These are phyloP conservation scores for Sebastes steindachneri DNA, from an alignment of 2,797 vertebrate genomes.

Conservation along the genomic window DNA sequence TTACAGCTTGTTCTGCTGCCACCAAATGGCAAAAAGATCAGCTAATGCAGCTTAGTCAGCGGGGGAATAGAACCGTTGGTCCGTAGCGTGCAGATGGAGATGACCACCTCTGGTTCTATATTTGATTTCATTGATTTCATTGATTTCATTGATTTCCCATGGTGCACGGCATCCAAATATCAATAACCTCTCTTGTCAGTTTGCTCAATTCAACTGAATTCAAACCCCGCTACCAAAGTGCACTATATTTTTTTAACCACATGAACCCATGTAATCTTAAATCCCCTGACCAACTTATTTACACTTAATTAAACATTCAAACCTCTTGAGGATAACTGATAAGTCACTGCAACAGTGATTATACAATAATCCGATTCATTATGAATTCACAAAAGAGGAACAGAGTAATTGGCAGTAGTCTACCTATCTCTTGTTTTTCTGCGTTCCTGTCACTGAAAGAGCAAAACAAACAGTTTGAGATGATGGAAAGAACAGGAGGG, in stretches of 20 bases:
- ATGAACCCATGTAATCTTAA: neutral
- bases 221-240: neutral
- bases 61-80: neutral
- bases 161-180: neutral
- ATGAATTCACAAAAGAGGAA: neutral
- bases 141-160: neutral
- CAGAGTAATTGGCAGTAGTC: neutral
- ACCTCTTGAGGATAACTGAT: neutral
- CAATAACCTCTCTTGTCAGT: neutral
- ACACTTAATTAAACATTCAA: neutral
- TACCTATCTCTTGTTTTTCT: neutral
- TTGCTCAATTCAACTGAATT: neutral
- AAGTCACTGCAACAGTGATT: neutral
- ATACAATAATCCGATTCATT: neutral
- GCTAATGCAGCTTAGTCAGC: neutral
- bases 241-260: neutral
- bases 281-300: neutral
- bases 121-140: neutral
- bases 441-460: neutral
- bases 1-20: neutral
- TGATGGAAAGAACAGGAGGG: neutral
- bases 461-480: neutral
- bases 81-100: neutral
- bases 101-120: neutral
- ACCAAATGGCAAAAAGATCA: neutral